These are phyloP conservation scores for Antennarius striatus DNA, from an alignment of 2,113 vertebrate genomes.

Conservation along the genomic window DNA sequence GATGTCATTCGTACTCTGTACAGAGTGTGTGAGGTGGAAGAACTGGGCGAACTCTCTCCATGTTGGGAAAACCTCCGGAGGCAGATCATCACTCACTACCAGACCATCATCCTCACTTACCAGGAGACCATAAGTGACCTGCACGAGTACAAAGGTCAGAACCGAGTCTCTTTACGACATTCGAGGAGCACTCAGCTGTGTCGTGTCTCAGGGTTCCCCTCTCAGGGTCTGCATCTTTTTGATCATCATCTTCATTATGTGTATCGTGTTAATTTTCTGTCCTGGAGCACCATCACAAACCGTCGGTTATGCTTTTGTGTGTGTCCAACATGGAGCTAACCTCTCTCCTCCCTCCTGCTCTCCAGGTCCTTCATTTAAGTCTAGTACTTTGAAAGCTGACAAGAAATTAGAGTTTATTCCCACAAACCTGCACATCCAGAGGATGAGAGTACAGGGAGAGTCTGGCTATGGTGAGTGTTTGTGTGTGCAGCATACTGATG, in stretches of 20 bases:
- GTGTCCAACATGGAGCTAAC: too few relatives aligned
- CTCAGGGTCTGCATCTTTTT: not conserved
- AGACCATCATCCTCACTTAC: constrained; percentile 97
- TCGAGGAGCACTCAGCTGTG: not conserved
- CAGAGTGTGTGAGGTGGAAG: constrained; percentile 97
- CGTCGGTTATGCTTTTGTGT: too few relatives aligned
- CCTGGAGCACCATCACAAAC: too few relatives aligned
- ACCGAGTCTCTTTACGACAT: not conserved
- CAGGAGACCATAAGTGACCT: constrained; percentile 97
- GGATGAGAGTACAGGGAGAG: constrained; percentile 97
- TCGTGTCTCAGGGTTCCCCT: too few relatives aligned
- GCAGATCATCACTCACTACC: constrained; percentile 97
- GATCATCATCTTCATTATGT: too few relatives aligned
- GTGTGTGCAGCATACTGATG: not conserved
- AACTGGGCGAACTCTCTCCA: constrained; percentile 93
- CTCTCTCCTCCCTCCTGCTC: not conserved
- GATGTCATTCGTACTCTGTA: not conserved
- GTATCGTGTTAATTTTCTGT: too few relatives aligned
- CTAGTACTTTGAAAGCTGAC: constrained; percentile 95
- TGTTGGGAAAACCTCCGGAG: constrained; percentile 97
- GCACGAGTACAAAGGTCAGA: constrained; percentile 95
- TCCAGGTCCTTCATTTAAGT: constrained; percentile 96
- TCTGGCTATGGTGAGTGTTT: constrained; percentile 86
- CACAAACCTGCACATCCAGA: constrained; percentile 96
- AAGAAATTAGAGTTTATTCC: constrained; percentile 97